Percentiles rank a stretch among this genome's conserved stretches.
phyloP scores from a whole-genome alignment of 2,888 invertebrate genomes.

The Plusia festucae region DNA sequence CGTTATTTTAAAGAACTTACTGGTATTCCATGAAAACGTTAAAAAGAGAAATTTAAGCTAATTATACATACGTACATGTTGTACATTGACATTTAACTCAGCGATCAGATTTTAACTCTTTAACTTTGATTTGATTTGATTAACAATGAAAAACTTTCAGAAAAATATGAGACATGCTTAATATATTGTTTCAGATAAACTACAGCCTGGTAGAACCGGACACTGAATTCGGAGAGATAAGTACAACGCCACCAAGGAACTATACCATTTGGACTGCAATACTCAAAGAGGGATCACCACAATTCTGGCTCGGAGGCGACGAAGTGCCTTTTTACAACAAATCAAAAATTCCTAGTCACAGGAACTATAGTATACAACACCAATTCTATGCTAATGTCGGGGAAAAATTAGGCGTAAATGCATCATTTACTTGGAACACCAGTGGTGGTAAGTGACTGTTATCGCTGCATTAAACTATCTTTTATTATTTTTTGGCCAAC shows the following conservation, averaged over 20 bases:
- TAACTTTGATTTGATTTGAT: too few relatives aligned
- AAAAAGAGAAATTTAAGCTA: not conserved
- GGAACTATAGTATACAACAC: constrained; percentile 49
- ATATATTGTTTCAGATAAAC: constrained; percentile 51
- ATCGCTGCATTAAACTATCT: not conserved
- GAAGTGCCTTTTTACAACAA: constrained; percentile 29
- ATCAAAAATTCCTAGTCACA: constrained; percentile 21
- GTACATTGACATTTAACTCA: too few relatives aligned
- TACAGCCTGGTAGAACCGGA: constrained; percentile 42
- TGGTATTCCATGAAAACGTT: not conserved
- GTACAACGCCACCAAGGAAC: constrained; percentile 18
- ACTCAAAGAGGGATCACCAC: constrained; percentile 41
- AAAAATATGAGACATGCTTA: not conserved
- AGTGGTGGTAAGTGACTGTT: constrained; percentile 66
- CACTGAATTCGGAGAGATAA: constrained; percentile 30
- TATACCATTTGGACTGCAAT: constrained; percentile 56
- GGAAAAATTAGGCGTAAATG: constrained; percentile 16
- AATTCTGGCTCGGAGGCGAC: constrained; percentile 36
- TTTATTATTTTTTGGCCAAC: not conserved
- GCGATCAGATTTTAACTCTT: too few relatives aligned
- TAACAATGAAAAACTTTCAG: too few relatives aligned
- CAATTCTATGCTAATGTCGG: constrained; percentile 7
- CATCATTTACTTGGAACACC: constrained; percentile 57
- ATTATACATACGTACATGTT: too few relatives aligned
- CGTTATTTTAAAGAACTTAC: constrained; percentile 20